Conservation (phyloP, 2,797 vertebrate species). For the Neomorphus geoffroyi region DNA sequence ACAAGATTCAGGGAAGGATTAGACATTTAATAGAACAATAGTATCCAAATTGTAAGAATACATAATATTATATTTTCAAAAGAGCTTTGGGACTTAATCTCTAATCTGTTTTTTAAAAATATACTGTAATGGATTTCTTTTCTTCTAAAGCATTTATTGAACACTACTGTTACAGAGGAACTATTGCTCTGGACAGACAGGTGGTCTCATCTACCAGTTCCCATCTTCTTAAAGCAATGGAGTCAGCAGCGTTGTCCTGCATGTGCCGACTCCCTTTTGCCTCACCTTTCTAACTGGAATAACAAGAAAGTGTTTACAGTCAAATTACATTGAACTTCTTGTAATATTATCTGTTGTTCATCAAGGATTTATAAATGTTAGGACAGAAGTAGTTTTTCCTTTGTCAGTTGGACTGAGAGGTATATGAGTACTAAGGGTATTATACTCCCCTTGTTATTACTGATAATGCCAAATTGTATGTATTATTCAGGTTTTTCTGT, state of each 20-base stretch:
- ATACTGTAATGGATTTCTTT: neutral
- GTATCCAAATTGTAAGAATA: neutral
- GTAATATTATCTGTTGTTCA: neutral
- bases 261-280: accelerated
- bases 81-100: neutral
- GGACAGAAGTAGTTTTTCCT: neutral
- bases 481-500: neutral
- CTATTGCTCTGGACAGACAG: neutral
- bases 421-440: neutral
- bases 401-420: neutral
- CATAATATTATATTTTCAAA: neutral
- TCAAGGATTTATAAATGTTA: neutral
- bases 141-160: neutral
- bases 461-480: neutral
- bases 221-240: neutral
- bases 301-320: neutral
- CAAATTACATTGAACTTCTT: neutral
- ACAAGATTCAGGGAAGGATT: neutral
- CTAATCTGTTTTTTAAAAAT: neutral
- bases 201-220: neutral
- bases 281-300: neutral
- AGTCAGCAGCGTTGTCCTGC: neutral
- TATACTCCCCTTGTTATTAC: neutral
- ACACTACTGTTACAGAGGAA: neutral
- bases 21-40: neutral